These are phyloP conservation scores for Mus pahari DNA, from an alignment of 2,113 vertebrate genomes.

Conservation along the genomic window DNA sequence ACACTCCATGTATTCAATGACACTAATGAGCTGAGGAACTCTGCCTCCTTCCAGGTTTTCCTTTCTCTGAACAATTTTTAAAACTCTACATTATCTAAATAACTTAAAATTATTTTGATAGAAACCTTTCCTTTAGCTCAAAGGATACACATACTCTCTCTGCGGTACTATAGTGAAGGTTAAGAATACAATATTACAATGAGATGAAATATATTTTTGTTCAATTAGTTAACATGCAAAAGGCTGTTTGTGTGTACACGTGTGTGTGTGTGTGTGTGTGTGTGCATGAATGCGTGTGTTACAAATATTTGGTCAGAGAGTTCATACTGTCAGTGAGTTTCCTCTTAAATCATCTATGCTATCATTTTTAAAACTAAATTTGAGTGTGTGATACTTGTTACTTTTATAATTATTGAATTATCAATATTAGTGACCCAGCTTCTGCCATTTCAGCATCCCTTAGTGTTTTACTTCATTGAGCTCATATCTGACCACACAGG, in stretches of 20 bases:
- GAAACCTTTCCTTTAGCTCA: conserved; percentile 7
- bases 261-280: neutral
- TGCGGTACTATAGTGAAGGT: neutral
- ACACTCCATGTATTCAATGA: neutral
- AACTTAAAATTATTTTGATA: conserved; percentile 35
- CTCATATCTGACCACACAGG: neutral
- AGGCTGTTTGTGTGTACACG: neutral
- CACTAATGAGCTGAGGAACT: neutral
- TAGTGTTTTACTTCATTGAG: neutral
- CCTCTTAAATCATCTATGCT: neutral
- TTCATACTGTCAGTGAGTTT: conserved; percentile 10
- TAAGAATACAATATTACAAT: conserved; percentile 19
- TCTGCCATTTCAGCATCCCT: neutral
- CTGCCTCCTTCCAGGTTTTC: neutral
- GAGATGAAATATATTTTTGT: conserved; percentile 5
- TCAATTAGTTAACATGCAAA: neutral
- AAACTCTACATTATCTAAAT: conserved; percentile 9
- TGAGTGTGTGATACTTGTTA: conserved; percentile 10
- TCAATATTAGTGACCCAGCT: neutral
- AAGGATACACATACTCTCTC: neutral
- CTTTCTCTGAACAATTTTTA: conserved; percentile 9
- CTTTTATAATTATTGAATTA: conserved; percentile 40
- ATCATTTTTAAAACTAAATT: conserved; percentile 47
- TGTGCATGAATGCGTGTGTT: no score
- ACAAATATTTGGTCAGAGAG: neutral